A percentile compares a stretch with the other conserved stretches of the same genome.
These are phyloP conservation scores for Heliconius cydno DNA, from an alignment of 2,888 invertebrate species.

Conservation along the genomic window DNA sequence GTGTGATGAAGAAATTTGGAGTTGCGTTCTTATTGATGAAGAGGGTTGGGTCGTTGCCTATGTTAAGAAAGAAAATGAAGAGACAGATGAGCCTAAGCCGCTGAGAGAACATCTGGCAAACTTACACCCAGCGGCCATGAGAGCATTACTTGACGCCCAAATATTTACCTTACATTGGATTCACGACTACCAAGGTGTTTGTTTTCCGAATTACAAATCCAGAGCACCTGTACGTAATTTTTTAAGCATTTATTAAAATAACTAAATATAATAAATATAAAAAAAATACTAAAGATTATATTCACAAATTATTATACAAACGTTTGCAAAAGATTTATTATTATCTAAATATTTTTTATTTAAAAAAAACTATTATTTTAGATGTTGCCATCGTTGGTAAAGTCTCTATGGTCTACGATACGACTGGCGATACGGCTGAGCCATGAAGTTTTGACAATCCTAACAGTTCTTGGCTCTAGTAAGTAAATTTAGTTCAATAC, in stretches of 20 bases:
- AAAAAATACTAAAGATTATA: too few relatives aligned
- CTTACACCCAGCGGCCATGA: slow-evolving; percentile 67
- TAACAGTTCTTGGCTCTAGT: slow-evolving; percentile 62
- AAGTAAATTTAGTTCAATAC: slow-evolving; percentile 40
- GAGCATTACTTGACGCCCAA: slow-evolving; percentile 62
- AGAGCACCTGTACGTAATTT: slow-evolving; percentile 58
- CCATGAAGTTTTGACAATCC: slow-evolving; percentile 57
- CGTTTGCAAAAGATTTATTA: too few relatives aligned
- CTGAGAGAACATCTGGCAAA: slow-evolving; percentile 66
- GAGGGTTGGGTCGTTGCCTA: slow-evolving; percentile 72
- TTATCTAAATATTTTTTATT: not conserved
- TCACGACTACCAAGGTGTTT: slow-evolving; percentile 76
- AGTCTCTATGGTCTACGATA: slow-evolving; percentile 61
- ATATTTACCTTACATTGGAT: slow-evolving; percentile 72
- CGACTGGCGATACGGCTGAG: slow-evolving; percentile 55
- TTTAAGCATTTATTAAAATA: not conserved
- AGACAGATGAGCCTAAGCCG: slow-evolving; percentile 55
- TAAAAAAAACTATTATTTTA: slow-evolving; percentile 51
- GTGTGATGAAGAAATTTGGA: slow-evolving; percentile 70
- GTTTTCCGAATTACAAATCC: slow-evolving; percentile 58
- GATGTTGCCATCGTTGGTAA: slow-evolving; percentile 64
- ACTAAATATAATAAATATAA: not conserved
- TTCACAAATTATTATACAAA: too few relatives aligned
- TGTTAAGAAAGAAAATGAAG: slow-evolving; percentile 53
- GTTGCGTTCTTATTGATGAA: slow-evolving; percentile 74